These are phyloP conservation scores for Patella depressa DNA, from an alignment of 2,888 invertebrate species.

Conservation along the genomic window DNA sequence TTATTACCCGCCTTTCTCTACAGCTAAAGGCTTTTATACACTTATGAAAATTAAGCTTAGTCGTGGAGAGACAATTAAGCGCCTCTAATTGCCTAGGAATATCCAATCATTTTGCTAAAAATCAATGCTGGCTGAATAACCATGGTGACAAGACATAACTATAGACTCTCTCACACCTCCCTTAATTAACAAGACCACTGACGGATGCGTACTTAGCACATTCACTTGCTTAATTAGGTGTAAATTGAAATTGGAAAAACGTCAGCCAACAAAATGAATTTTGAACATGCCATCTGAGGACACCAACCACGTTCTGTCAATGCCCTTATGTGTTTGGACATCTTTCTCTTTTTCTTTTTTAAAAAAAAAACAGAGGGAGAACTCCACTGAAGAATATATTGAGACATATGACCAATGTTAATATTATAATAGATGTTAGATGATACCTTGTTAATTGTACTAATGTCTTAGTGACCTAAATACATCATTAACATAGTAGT, in stretches of 20 bases:
- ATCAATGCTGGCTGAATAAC: slow-evolving; percentile 28
- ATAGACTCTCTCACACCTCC: slow-evolving; percentile 9
- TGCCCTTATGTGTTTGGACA: too few relatives aligned
- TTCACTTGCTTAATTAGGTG: slow-evolving; percentile 33
- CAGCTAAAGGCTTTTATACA: slow-evolving; percentile 8
- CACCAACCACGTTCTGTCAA: too few relatives aligned
- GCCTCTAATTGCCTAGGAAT: slow-evolving; percentile 35
- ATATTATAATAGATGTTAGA: too few relatives aligned
- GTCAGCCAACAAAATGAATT: slow-evolving; percentile 35
- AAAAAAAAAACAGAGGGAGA: too few relatives aligned
- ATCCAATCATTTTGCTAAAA: slow-evolving; percentile 26
- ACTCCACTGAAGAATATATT: too few relatives aligned
- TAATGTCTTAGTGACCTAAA: too few relatives aligned
- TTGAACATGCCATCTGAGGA: slow-evolving; percentile 25
- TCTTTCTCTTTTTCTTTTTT: too few relatives aligned
- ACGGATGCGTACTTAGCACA: slow-evolving; percentile 33
- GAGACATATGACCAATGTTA: too few relatives aligned
- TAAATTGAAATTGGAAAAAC: slow-evolving; percentile 39
- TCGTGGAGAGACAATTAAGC: slow-evolving; percentile 34
- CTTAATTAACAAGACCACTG: slow-evolving; percentile 30
- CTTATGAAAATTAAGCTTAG: slow-evolving; percentile 21
- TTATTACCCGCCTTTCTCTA: slow-evolving; percentile 8
- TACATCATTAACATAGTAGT: too few relatives aligned
- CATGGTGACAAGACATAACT: slow-evolving; percentile 28
- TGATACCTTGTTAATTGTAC: too few relatives aligned